These are phyloP conservation scores for Nothobranchius furzeri DNA, from an alignment of 2,113 vertebrate species.

Conservation along the genomic window DNA sequence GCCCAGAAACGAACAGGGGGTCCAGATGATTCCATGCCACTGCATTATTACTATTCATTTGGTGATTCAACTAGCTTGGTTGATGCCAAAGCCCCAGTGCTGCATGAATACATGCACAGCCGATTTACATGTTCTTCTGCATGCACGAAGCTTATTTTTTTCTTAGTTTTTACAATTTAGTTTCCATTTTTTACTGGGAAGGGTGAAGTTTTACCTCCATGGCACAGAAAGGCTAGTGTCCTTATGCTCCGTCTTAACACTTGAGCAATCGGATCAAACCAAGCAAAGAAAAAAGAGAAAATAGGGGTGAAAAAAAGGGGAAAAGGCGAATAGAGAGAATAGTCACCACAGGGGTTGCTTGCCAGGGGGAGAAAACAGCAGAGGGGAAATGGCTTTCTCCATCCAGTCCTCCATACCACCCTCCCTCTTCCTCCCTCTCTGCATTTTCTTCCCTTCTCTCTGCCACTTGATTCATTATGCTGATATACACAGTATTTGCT, in stretches of 20 bases:
- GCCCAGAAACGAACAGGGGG: slow-evolving; percentile 55
- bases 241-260: slow-evolving; percentile 18
- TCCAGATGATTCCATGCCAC: slow-evolving; percentile 67
- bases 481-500: slow-evolving; percentile 85
- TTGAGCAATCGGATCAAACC: slow-evolving; percentile 36
- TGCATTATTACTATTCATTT: slow-evolving; percentile 63
- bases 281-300: slow-evolving; percentile 26
- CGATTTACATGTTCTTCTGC: slow-evolving; percentile 41
- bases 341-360: slow-evolving; percentile 63
- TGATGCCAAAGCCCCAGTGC: slow-evolving; percentile 42
- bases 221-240: not conserved
- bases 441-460: slow-evolving; percentile 54
- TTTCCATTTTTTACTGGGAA: slow-evolving; percentile 7
- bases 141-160: slow-evolving; percentile 22
- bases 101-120: slow-evolving; percentile 45
- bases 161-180: slow-evolving; percentile 15
- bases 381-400: slow-evolving; percentile 73
- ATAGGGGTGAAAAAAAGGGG: slow-evolving; percentile 7
- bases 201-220: slow-evolving; percentile 18
- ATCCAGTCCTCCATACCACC: slow-evolving; percentile 46
- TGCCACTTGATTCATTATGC: slow-evolving; percentile 84
- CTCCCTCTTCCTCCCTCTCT: slow-evolving; percentile 32
- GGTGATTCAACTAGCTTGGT: slow-evolving; percentile 57
- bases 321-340: slow-evolving; percentile 49
- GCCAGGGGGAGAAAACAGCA: slow-evolving; percentile 64